Evolutionary conservation across 2,888 invertebrate genomes (phyloP).

Genomic region (Mystacides longicornis): DNA sequence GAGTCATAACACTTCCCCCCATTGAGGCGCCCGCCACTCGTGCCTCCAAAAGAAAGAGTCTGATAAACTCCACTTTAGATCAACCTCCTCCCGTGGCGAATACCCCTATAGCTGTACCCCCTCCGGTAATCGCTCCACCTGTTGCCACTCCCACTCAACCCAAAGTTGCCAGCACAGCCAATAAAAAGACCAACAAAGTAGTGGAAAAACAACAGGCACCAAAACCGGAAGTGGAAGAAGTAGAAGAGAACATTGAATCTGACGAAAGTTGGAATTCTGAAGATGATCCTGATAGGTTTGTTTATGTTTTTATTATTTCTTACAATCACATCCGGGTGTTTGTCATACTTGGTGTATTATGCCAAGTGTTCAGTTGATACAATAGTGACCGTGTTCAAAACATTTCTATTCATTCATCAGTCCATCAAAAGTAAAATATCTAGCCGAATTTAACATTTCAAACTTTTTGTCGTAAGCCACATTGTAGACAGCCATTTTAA

Average conservation of each 20-base stretch:
- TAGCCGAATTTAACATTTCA: too few species aligned
- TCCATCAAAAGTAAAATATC: too few species aligned
- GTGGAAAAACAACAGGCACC: slow-evolving; percentile 8
- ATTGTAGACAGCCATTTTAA: too few species aligned
- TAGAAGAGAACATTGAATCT: slow-evolving; percentile 48
- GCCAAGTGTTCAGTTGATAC: too few species aligned
- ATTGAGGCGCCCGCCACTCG: slow-evolving; percentile 78
- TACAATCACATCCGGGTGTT: not conserved
- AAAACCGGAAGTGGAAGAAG: slow-evolving; percentile 32
- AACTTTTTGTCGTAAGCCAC: too few species aligned
- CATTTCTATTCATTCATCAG: too few species aligned
- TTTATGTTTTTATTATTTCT: not conserved
- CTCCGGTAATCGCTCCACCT: slow-evolving; percentile 30
- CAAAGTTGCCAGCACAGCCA: slow-evolving; percentile 23
- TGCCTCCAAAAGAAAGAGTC: slow-evolving; percentile 59
- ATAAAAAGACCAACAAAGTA: slow-evolving; percentile 19
- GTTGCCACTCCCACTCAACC: slow-evolving; percentile 27
- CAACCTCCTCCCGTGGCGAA: slow-evolving; percentile 5
- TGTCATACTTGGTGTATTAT: too few species aligned
- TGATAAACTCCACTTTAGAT: slow-evolving; percentile 27
- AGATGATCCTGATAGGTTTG: slow-evolving; percentile 78
- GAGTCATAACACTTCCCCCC: slow-evolving; percentile 71
- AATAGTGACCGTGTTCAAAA: too few species aligned
- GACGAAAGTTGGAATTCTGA: slow-evolving; percentile 72
- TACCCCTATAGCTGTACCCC: slow-evolving; percentile 25